Percentiles rank a stretch among this genome's conserved stretches.
Evolutionary conservation across 2,113 vertebrate species (phyloP).

Genomic region (Axis porcinus): DNA sequence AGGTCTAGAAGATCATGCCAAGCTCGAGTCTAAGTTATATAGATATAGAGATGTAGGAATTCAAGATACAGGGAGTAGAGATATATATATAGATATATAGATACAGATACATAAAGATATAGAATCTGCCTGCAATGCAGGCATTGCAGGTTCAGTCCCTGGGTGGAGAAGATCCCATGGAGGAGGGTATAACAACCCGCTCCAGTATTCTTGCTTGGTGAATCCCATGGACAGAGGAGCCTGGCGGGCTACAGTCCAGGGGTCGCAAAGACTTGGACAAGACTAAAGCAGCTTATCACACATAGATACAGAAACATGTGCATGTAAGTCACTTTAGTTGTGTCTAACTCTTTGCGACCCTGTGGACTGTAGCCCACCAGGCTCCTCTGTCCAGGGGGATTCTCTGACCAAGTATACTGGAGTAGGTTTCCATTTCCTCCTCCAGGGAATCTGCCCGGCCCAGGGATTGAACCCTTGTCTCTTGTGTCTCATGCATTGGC

Average conservation of each 20-base stretch:
- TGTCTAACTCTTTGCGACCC: background rate
- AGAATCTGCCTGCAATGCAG: background rate
- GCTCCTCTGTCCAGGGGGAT: background rate
- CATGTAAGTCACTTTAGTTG: background rate
- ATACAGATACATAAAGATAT: background rate
- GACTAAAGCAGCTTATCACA: background rate
- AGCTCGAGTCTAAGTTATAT: background rate
- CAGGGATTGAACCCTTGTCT: background rate
- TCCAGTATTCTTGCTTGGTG: background rate
- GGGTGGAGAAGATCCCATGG: background rate
- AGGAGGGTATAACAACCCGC: background rate
- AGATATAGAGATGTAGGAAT: background rate
- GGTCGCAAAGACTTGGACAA: fast-evolving
- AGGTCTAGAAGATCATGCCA: background rate
- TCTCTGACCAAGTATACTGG: background rate
- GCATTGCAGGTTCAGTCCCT: background rate
- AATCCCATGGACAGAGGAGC: background rate
- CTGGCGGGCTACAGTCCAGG: fast-evolving
- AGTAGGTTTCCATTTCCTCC: background rate
- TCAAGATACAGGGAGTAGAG: background rate
- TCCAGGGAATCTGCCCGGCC: background rate
- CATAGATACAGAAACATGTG: background rate
- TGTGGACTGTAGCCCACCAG: background rate
- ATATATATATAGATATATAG: background rate
- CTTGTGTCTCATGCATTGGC: background rate